A percentile compares a stretch with the other conserved stretches of the same genome.
phyloP scores from a whole-genome alignment of 2,113 vertebrate genomes.

The rabbit (Oryctolagus cuniculus) region DNA sequence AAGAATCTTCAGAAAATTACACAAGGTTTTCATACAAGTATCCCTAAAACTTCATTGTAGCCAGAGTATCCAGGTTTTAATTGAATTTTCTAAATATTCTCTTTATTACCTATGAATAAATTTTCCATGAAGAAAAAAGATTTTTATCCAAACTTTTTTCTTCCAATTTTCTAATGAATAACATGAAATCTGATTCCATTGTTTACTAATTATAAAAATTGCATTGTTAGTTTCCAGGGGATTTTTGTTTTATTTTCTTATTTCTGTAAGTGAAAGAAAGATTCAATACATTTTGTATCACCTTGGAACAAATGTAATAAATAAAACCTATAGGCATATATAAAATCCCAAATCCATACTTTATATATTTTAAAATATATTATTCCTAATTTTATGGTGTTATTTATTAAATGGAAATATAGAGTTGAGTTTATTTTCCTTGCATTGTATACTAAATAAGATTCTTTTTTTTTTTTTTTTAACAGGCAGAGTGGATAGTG shows the following conservation, averaged over 20 bases:
- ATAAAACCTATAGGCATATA: neutral
- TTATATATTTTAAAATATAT: neutral
- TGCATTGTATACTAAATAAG: conserved; percentile 10
- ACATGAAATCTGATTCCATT: conserved; percentile 24
- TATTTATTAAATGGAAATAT: neutral
- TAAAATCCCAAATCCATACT: neutral
- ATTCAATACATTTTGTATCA: neutral
- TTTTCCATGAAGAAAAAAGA: conserved; percentile 32
- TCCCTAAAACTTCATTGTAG: conserved; percentile 52
- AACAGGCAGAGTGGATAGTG: too few relatives aligned
- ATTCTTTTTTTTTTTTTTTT: too few relatives aligned
- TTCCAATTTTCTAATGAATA: conserved; percentile 46
- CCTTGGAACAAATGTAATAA: neutral
- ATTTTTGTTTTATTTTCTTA: conserved; percentile 15
- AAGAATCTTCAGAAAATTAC: conserved; percentile 64
- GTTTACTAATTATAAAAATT: conserved; percentile 28
- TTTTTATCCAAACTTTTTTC: conserved; percentile 19
- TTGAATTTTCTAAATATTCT: neutral
- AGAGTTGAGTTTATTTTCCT: conserved; percentile 24
- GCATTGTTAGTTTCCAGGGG: neutral
- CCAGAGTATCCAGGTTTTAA: neutral
- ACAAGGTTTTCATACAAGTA: conserved; percentile 44
- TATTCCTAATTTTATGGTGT: neutral
- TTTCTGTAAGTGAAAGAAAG: neutral
- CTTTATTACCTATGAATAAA: conserved; percentile 14